phyloP scores from a whole-genome alignment of 2,888 invertebrate genomes.

The Megastigmus dorsalis region DNA sequence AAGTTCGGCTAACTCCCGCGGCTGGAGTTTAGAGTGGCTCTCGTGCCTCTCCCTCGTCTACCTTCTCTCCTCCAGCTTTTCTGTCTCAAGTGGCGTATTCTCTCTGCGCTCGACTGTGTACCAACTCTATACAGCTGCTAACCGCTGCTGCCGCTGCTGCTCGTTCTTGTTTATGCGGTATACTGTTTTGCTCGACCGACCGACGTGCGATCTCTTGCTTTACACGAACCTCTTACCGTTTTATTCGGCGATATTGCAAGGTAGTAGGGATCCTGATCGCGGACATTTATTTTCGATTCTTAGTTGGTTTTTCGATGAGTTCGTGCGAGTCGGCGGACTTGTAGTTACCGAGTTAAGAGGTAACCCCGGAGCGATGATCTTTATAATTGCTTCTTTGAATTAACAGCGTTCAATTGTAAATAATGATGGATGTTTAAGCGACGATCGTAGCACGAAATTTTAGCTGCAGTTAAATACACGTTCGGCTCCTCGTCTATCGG shows the following conservation, averaged over 20 bases:
- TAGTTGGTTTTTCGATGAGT: too few species aligned
- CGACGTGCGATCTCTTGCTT: not conserved
- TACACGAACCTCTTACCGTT: not conserved
- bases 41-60: too few species aligned
- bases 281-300: too few species aligned
- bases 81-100: slow-evolving; percentile 22
- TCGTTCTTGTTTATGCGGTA: slow-evolving; percentile 22
- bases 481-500: too few species aligned
- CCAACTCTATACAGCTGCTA: slow-evolving; percentile 39
- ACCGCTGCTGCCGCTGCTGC: not conserved
- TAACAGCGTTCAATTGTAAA: too few species aligned
- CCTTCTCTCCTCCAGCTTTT: not conserved
- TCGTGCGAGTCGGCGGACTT: too few species aligned
- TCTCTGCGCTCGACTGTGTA: too few species aligned
- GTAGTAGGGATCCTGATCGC: too few species aligned
- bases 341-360: not conserved
- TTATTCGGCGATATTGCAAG: not conserved
- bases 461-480: too few species aligned
- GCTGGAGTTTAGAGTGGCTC: not conserved
- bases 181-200: slow-evolving; percentile 13
- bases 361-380: not conserved
- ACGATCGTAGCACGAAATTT: too few species aligned
- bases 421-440: too few species aligned
- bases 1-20: slow-evolving; percentile 7
- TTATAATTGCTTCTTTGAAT: too few species aligned